Conservation (phyloP, 2,888 invertebrate genomes). For the Gandaritis pyraliata region DNA sequence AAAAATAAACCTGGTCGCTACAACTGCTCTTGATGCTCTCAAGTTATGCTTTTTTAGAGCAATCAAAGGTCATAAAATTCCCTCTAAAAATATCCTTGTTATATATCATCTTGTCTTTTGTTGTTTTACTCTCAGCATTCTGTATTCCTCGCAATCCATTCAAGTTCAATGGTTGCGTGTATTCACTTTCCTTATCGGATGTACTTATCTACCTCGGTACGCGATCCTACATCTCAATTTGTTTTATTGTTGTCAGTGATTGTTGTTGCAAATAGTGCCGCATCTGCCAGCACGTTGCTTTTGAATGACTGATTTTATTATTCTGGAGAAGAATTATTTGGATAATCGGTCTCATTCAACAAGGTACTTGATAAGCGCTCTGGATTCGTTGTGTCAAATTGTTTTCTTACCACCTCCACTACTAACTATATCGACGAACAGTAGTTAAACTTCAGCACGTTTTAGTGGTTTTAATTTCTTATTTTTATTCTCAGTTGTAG, state of each 20-base stretch:
- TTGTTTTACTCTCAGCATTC: neutral
- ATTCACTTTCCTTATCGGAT: conserved; percentile 21
- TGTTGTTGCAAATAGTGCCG: conserved; percentile 12
- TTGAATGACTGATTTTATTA: conserved; percentile 8
- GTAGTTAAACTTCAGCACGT: too few species aligned
- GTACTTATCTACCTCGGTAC: neutral
- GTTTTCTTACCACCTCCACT: too few species aligned
- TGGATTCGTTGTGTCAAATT: too few species aligned
- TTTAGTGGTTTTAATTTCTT: too few species aligned
- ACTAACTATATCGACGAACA: too few species aligned
- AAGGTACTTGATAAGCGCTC: neutral
- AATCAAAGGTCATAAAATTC: too few species aligned
- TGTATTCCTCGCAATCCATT: conserved; percentile 15
- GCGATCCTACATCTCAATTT: conserved; percentile 20
- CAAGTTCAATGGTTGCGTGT: conserved; percentile 14
- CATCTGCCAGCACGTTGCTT: conserved; percentile 14
- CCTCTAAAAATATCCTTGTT: too few species aligned
- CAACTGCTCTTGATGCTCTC: too few species aligned
- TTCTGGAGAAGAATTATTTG: neutral
- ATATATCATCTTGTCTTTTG: neutral
- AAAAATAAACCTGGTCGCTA: too few species aligned
- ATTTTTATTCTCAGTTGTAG: too few species aligned
- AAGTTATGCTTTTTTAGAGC: too few species aligned
- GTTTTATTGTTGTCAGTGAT: conserved; percentile 15
- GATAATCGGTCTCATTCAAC: neutral